Percentiles rank a stretch among this genome's conserved stretches.
phyloP scores from a whole-genome alignment of 2,888 invertebrate species.

The Parthenolecanium corni region DNA sequence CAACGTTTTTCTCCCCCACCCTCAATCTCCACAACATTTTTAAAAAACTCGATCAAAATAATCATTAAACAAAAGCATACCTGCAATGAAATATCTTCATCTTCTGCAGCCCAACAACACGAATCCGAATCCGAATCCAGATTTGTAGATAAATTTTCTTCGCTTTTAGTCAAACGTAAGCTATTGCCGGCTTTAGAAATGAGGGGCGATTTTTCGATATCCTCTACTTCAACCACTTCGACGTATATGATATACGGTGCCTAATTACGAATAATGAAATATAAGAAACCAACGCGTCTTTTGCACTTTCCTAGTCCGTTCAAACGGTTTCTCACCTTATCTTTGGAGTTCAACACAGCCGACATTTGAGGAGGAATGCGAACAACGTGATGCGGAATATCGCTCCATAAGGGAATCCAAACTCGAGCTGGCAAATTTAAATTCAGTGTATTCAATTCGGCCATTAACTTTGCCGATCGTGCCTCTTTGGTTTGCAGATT shows the following conservation, averaged over 20 bases:
- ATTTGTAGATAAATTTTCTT: slow-evolving; percentile 62
- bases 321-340: slow-evolving; percentile 52
- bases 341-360: slow-evolving; percentile 97
- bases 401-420: slow-evolving; percentile 75
- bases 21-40: no score
- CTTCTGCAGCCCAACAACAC: slow-evolving; percentile 89
- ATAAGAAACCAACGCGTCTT: background rate
- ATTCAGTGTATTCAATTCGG: slow-evolving; percentile 86
- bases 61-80: slow-evolving; percentile 38
- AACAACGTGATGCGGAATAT: slow-evolving; percentile 78
- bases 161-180: slow-evolving; percentile 78
- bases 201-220: slow-evolving; percentile 69
- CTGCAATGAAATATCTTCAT: slow-evolving; percentile 80
- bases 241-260: slow-evolving; percentile 98
- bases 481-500: slow-evolving; percentile 77
- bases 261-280: slow-evolving; percentile 39
- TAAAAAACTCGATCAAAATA: background rate
- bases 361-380: slow-evolving; percentile 94
- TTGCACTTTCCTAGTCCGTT: background rate
- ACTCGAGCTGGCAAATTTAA: slow-evolving; percentile 94
- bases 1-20: no score
- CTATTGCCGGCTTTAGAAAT: slow-evolving; percentile 28
- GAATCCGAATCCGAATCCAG: slow-evolving; percentile 33
- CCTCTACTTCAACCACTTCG: slow-evolving; percentile 83
- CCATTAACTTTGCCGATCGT: slow-evolving; percentile 80